Evolutionary conservation across 2,113 vertebrate genomes (phyloP).

Genomic region (Bos indicus): DNA sequence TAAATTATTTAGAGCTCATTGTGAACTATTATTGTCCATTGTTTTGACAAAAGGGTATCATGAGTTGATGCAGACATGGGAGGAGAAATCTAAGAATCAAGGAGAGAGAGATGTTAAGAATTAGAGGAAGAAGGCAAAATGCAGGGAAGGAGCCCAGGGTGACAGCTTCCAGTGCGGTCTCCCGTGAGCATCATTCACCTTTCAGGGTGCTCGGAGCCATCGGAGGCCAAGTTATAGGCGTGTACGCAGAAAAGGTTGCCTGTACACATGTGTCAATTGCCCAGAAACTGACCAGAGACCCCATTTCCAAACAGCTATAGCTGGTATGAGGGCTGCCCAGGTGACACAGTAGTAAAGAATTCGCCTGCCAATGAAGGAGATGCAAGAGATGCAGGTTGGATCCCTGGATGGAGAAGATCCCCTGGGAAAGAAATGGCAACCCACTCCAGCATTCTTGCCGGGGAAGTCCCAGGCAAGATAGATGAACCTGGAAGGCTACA

Average conservation of each 20-base stretch:
- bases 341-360: not conserved
- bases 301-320: not conserved
- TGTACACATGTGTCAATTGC: rapidly evolving
- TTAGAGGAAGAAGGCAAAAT: not conserved
- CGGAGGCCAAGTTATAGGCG: rapidly evolving
- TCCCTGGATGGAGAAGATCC: not conserved
- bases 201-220: not conserved
- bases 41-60: not conserved
- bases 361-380: not conserved
- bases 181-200: not conserved
- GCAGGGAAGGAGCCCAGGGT: rapidly evolving
- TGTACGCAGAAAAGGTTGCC: rapidly evolving
- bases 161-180: rapidly evolving
- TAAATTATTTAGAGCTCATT: constrained; percentile 26
- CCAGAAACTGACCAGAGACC: not conserved
- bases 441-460: not conserved
- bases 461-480: not conserved
- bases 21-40: not conserved
- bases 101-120: not conserved
- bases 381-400: not conserved
- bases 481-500: not conserved
- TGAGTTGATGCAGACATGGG: not conserved
- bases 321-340: not conserved
- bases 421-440: not conserved
- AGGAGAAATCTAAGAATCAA: not conserved